Evolutionary conservation across 2,797 vertebrate species (phyloP), one percentile per base, ranked within the genome.

Genomic region (Silurus aristotelis): DNA sequence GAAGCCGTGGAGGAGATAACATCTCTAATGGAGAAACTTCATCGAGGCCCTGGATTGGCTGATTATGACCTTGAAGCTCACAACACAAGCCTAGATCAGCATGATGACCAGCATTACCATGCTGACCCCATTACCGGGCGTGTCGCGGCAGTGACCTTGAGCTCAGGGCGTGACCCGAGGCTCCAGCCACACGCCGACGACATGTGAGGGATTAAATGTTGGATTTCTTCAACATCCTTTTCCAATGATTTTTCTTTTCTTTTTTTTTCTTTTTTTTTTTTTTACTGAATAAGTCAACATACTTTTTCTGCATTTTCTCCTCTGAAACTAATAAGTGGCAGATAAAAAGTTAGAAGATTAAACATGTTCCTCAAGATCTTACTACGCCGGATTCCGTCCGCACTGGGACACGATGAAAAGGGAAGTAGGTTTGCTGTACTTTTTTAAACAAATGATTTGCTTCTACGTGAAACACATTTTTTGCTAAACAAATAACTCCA

Each of bases 91-190:
- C 89, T 90, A 55, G 90, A 92, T 52, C 92, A 93, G 20, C 84
- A 87, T 60, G 82, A 82, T 12, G 73, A 85, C 68, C 91, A 93
- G 72, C 91, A 93, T 92, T 94, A 91, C 73, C 93, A 94, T 13
- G 91, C 94, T 38, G 95, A 96, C 88, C 94, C 95, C 79, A 95
- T 95, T 77, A 95, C 93, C 0, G 95, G 95, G 61, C 93, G 94
- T 86, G 87, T 93, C 68, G 88, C 93, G 9, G 89, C 91, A 0
- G 88, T 96, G 85, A 95, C 95, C 90, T 90, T 94, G 89, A 90
- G 93, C 88, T 92, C 92, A 2, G 91, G 73, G 0, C 92, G 87
- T 71, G 90, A 91, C 7, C 87, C 90, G 31, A 87, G 86, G 48
- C 90, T 93, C 55, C 90, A 88, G 85, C 94, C 95, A 38, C 93